Conservation (phyloP, 1,140 invertebrate species). For the Drosophila melanogaster region Release_6_plus_ISO1_MT NC_004354.4:22536501-22537000, state of each 20-base stretch:
- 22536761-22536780: slow-evolving; percentile 48
- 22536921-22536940: slow-evolving; percentile 27
- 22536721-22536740: slow-evolving; percentile 19
- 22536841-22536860: not conserved
- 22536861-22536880: slow-evolving; percentile 49
- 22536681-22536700: slow-evolving; percentile 7
- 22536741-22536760: slow-evolving; percentile 40
- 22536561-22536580: not conserved
- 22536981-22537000: slow-evolving; percentile 6
- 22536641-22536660: slow-evolving; percentile 56
- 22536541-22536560: slow-evolving; percentile 38
- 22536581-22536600: slow-evolving; percentile 28
- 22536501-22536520: slow-evolving; percentile 51
- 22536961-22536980: not conserved
- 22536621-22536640: slow-evolving; percentile 43
- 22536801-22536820: slow-evolving; percentile 23
- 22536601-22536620: slow-evolving; percentile 20
- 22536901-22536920: slow-evolving; percentile 15
- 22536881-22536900: slow-evolving; percentile 26
- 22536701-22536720: slow-evolving; percentile 35
- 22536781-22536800: slow-evolving; percentile 7
- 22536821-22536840: slow-evolving; percentile 30
- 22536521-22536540: slow-evolving; percentile 46
- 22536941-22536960: slow-evolving; percentile 3
- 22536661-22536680: slow-evolving; percentile 12